Percentiles rank a stretch among this genome's conserved stretches.
Conservation (phyloP, 2,113 vertebrate genomes). For the Aix galericulata region DNA sequence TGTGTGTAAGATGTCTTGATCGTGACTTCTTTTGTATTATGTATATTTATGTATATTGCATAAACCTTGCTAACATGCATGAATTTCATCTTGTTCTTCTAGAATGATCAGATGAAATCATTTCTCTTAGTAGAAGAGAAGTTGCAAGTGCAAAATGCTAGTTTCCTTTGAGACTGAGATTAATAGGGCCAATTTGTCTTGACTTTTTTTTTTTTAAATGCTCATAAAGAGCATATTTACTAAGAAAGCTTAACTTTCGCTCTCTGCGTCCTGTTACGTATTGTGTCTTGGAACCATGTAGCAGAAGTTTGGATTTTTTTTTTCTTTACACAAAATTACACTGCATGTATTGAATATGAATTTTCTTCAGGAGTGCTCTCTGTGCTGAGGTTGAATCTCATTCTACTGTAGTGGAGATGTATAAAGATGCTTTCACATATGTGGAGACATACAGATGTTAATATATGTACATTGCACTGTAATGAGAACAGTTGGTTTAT, state of each 20-base stretch:
- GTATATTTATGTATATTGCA: not conserved
- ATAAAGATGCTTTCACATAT: not conserved
- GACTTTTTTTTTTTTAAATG: not conserved
- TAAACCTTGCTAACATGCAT: not conserved
- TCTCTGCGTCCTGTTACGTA: not conserved
- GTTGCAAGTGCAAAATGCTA: constrained; percentile 13
- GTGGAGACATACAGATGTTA: not conserved
- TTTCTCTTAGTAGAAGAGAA: not conserved
- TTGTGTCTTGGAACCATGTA: not conserved
- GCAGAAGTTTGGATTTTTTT: not conserved
- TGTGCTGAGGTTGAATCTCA: not conserved
- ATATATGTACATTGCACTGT: not conserved
- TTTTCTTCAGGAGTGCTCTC: not conserved
- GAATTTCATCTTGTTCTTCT: not conserved
- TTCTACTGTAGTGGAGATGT: not conserved
- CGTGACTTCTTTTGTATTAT: not conserved
- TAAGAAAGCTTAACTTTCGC: not conserved
- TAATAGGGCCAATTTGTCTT: constrained; percentile 9
- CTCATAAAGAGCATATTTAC: not conserved
- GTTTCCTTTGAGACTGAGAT: constrained; percentile 49
- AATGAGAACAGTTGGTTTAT: not conserved
- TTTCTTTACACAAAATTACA: not conserved
- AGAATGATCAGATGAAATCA: not conserved
- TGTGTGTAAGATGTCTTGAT: not conserved
- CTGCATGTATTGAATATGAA: not conserved